A percentile compares a stretch with the other conserved stretches of the same genome.
phyloP scores from a whole-genome alignment of 2,888 invertebrate species.

The Crioceris asparagi region DNA sequence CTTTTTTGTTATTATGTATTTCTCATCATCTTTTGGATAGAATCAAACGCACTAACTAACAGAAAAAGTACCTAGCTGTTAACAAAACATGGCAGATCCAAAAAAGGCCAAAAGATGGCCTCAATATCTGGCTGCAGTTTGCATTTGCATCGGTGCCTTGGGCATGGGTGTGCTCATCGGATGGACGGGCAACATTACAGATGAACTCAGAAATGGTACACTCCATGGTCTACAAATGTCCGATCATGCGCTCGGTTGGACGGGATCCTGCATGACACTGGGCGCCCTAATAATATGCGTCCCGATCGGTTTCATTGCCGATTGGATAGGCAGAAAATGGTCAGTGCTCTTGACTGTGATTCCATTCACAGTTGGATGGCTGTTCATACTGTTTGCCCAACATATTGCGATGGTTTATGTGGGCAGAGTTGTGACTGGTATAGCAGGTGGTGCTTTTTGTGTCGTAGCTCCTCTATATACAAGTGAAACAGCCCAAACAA shows the following conservation, averaged over 20 bases:
- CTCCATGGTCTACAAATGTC: constrained; percentile 31
- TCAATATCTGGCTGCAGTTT: constrained; percentile 54
- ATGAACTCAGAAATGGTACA: constrained; percentile 35
- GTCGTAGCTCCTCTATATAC: constrained; percentile 76
- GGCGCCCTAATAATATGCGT: constrained; percentile 64
- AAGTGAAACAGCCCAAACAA: constrained; percentile 74
- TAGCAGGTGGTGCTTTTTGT: constrained; percentile 73
- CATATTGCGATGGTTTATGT: constrained; percentile 50
- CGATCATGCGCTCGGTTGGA: constrained; percentile 51
- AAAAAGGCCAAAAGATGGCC: constrained; percentile 40
- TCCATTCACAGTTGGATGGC: constrained; percentile 66
- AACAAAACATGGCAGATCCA: too few species aligned
- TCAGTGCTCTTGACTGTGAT: constrained; percentile 53
- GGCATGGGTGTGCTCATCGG: constrained; percentile 65
- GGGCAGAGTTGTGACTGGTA: constrained; percentile 55
- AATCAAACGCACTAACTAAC: too few species aligned
- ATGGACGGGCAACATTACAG: constrained; percentile 64
- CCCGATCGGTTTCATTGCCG: constrained; percentile 48
- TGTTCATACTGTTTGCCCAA: constrained; percentile 55
- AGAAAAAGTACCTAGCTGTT: too few species aligned
- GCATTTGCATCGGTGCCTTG: constrained; percentile 48
- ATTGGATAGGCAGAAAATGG: constrained; percentile 54
- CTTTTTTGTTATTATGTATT: too few species aligned
- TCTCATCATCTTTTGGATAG: too few species aligned
- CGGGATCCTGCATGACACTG: constrained; percentile 56